Conservation (phyloP, 1,140 invertebrate genomes). For the Apocrypta bakeri region DNA sequence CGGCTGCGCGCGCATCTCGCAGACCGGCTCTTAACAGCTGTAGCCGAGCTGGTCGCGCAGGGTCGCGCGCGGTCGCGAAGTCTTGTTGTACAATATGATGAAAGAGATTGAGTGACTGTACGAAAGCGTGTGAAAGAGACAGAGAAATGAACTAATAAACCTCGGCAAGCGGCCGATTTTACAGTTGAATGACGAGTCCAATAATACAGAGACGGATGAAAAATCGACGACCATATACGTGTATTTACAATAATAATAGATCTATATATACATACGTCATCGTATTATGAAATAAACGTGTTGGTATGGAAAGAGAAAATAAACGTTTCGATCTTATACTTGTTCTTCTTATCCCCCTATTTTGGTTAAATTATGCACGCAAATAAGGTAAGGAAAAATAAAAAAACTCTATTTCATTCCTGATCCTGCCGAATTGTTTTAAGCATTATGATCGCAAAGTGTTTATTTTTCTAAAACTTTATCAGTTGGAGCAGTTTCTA, state of each 20-base stretch:
- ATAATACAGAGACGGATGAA: slow-evolving; percentile 42
- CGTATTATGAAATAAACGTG: slow-evolving; percentile 70
- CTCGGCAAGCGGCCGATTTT: slow-evolving; percentile 7
- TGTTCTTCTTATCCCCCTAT: background rate
- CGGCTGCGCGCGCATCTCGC: slow-evolving; percentile 15
- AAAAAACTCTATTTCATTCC: too few relatives aligned
- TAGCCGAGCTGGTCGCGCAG: background rate
- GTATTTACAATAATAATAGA: slow-evolving; percentile 58
- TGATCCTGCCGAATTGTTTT: too few relatives aligned
- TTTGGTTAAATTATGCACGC: too few relatives aligned
- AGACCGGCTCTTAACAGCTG: background rate
- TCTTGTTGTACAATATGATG: slow-evolving; percentile 45
- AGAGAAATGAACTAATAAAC: slow-evolving; percentile 47
- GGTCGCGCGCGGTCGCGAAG: background rate
- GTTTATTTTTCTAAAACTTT: background rate
- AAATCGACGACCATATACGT: slow-evolving; percentile 69
- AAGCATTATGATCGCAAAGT: too few relatives aligned
- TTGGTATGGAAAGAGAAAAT: slow-evolving; percentile 66
- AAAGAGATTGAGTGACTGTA: slow-evolving; percentile 21
- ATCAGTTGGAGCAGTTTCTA: background rate
- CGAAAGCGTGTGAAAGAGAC: slow-evolving; percentile 8
- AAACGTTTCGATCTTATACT: background rate
- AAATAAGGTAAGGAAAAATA: too few relatives aligned
- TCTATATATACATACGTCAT: slow-evolving; percentile 62
- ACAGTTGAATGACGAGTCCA: slow-evolving; percentile 14